Base-by-base conservation (phyloP, 2,113 vertebrate genomes). In the Channa maculata region DNA sequence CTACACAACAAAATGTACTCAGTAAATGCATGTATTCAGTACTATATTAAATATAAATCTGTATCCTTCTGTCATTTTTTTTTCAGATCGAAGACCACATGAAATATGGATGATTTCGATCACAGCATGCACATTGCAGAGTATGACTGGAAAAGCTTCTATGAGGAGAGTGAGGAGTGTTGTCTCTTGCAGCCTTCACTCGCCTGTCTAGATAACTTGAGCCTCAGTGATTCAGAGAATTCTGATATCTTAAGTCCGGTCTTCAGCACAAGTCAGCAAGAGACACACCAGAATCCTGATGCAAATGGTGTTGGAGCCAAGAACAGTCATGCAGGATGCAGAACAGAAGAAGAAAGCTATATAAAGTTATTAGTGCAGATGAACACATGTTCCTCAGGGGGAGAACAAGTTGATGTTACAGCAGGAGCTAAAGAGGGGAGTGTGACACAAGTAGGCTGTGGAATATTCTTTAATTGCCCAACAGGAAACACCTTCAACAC, bases 51-150 rank as follows among this genome's bases (percentile, higher is more conserved):
- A 73, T 60, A 15, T 8, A 33, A 53, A 70, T 45, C 62, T 64
- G n/a, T 50, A 8, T 43, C 48, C 45, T 7, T 41, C 13, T 38
- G 6, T 14, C 54, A 1, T 11, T 57, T 76, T 43, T 84, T 79
- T 90, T 85, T 37, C 77, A 93, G 92, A 86, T 52, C 77, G 66
- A 85, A 72, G 73, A 72, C 67, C 72, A 79, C 74, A 65, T 75
- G 70, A 86, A 63, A 43, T 45, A 99, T 99, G 98, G 98, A 98
- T 78, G 95, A 98, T 86, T 95, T 99, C 48, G 96, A 98, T 89
- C 97, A 98, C 91, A 98, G 97, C 71, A 93, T 99, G 78, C 92
- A 94, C 83, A 94, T 97, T 81, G 95, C 93, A 0, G 96, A 98
- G 71, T 85, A 85, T 14, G 97, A 98, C 71, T 98, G 98, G 97